Conservation (phyloP, 1,140 invertebrate genomes). For the Orius insidiosus region DNA sequence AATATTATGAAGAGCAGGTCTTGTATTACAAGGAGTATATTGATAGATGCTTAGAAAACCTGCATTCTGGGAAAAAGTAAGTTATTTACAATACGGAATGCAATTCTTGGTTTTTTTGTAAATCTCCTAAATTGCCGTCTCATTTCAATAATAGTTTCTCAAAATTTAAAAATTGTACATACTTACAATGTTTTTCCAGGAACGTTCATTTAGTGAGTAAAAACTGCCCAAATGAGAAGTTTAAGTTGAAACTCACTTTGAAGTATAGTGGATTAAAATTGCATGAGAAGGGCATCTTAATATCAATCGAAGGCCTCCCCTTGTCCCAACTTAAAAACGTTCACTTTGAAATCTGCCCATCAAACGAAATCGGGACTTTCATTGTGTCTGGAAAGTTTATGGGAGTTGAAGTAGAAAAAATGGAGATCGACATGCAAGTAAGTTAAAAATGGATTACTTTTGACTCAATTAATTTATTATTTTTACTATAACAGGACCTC, state of each 20-base stretch:
- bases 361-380: slow-evolving; percentile 49
- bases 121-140: too few species aligned
- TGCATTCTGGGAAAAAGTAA: slow-evolving; percentile 45
- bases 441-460: slow-evolving; percentile 3
- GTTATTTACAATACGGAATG: background rate
- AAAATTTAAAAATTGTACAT: too few species aligned
- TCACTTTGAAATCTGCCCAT: slow-evolving; percentile 56
- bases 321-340: slow-evolving; percentile 55
- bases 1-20: slow-evolving; percentile 60
- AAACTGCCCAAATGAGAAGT: slow-evolving; percentile 22
- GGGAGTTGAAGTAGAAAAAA: slow-evolving; percentile 59
- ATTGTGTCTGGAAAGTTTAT: slow-evolving; percentile 58
- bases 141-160: slow-evolving; percentile 1
- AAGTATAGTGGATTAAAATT: slow-evolving; percentile 56
- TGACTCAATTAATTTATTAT: slow-evolving; percentile 2
- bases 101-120: background rate
- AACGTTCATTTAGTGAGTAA: slow-evolving; percentile 25
- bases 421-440: slow-evolving; percentile 50
- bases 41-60: slow-evolving; percentile 53
- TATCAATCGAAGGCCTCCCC: slow-evolving; percentile 53
- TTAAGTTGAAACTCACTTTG: slow-evolving; percentile 40
- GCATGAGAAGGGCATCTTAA: slow-evolving; percentile 52
- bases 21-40: slow-evolving; percentile 65
- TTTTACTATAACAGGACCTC: slow-evolving; percentile 43
- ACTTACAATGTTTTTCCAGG: slow-evolving; percentile 28